Percentiles rank a stretch among this genome's conserved stretches.
Evolutionary conservation across 2,888 invertebrate species (phyloP).

Genomic region (Rugalucina vietnamica): DNA sequence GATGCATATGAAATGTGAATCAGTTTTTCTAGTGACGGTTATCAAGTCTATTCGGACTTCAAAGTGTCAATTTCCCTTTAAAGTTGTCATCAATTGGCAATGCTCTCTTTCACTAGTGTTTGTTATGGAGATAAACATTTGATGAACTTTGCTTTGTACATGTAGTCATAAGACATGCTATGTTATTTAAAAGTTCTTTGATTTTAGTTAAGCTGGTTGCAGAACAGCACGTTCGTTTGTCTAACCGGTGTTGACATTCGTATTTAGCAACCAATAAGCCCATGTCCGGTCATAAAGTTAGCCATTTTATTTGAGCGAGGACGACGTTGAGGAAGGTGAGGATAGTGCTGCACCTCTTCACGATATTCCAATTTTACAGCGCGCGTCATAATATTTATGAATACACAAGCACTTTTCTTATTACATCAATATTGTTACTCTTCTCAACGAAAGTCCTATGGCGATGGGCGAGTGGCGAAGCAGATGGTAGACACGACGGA

Average conservation of each 20-base stretch:
- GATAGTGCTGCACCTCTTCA: not conserved
- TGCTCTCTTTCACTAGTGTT: not conserved
- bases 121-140: not conserved
- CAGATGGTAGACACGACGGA: too few relatives aligned
- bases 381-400: too few relatives aligned
- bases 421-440: too few relatives aligned
- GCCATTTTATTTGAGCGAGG: not conserved
- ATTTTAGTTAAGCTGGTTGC: not conserved
- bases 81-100: not conserved
- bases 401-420: too few relatives aligned
- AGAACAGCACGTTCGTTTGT: not conserved
- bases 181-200: not conserved
- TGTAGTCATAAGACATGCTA: not conserved
- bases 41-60: not conserved
- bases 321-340: not conserved
- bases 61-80: constrained; percentile 3
- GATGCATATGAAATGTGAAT: not conserved
- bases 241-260: not conserved
- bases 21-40: not conserved
- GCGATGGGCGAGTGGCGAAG: too few relatives aligned
- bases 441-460: too few relatives aligned
- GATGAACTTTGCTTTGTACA: not conserved
- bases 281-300: not conserved
- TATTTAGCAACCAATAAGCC: too few relatives aligned
- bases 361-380: too few relatives aligned